Evolutionary conservation across 2,797 vertebrate species (phyloP).

Genomic region (Adelosebastes latens): DNA sequence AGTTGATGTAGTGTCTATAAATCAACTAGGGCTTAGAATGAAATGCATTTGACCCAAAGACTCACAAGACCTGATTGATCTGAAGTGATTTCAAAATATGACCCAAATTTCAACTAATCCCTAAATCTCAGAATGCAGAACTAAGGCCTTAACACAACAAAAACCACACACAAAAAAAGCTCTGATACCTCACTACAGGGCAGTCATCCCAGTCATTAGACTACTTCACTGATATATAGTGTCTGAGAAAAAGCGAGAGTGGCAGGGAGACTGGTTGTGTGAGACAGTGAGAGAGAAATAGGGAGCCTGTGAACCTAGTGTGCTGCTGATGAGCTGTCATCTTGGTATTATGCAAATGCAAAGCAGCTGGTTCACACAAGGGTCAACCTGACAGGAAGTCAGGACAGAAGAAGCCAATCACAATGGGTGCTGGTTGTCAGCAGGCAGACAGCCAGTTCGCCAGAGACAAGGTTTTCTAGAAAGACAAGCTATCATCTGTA

Average conservation of each 20-base stretch:
- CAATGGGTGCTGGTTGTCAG: slow-evolving; percentile 40
- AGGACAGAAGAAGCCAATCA: slow-evolving; percentile 57
- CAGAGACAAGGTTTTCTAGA: slow-evolving; percentile 45
- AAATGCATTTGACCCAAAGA: background rate
- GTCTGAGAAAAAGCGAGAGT: background rate
- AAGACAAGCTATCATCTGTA: slow-evolving; percentile 37
- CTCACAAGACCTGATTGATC: background rate
- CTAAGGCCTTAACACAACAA: background rate
- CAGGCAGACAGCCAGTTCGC: slow-evolving; percentile 30
- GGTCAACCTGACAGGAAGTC: slow-evolving; percentile 75
- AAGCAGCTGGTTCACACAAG: slow-evolving; percentile 71
- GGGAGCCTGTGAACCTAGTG: slow-evolving; percentile 41
- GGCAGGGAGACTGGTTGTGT: slow-evolving; percentile 19
- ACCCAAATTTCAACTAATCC: background rate
- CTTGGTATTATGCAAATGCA: slow-evolving; percentile 70
- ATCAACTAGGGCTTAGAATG: background rate
- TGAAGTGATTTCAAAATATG: background rate
- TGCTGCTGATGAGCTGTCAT: slow-evolving; percentile 77
- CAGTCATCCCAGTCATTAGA: background rate
- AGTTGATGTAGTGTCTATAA: background rate
- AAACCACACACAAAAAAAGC: background rate
- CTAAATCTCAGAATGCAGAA: background rate
- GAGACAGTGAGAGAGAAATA: slow-evolving; percentile 27
- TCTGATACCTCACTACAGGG: background rate
- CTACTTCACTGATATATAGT: background rate